phyloP scores from a whole-genome alignment of 2,797 vertebrate genomes.

The Acanthopagrus latus region DNA sequence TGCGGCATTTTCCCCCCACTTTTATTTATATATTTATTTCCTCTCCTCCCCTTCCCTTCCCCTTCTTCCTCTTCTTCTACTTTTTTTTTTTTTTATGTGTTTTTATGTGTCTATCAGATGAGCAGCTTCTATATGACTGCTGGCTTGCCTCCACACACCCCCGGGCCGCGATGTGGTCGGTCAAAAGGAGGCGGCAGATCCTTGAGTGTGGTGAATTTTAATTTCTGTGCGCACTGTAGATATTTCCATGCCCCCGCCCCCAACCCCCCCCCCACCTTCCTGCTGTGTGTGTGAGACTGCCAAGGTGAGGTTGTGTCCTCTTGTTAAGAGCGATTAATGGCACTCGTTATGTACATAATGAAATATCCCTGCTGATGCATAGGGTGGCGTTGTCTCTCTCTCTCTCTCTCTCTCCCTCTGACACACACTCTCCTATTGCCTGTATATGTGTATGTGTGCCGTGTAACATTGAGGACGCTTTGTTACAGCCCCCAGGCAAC shows the following conservation, averaged over 20 bases:
- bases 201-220: constrained; percentile 82
- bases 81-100: constrained; percentile 47
- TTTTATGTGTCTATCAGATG: constrained; percentile 62
- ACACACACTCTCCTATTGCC: constrained; percentile 18
- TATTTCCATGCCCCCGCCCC: constrained; percentile 64
- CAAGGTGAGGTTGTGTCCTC: constrained; percentile 88
- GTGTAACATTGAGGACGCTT: constrained; percentile 58
- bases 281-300: constrained; percentile 81
- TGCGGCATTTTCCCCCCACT: constrained; percentile 69
- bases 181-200: constrained; percentile 79
- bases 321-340: constrained; percentile 90
- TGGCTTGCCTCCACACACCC: constrained; percentile 67
- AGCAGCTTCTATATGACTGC: constrained; percentile 64
- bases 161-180: constrained; percentile 57
- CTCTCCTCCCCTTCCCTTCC: constrained; percentile 24
- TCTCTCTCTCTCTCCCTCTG: constrained; percentile 11
- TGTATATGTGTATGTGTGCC: constrained; percentile 19
- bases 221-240: constrained; percentile 77
- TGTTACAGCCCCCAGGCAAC: constrained; percentile 75
- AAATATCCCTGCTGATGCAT: constrained; percentile 86
- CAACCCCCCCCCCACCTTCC: constrained; percentile 53
- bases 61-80: constrained; percentile 4
- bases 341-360: constrained; percentile 88
- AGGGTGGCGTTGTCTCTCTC: constrained; percentile 75
- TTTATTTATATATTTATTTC: constrained; percentile 70